A percentile compares a stretch with the other conserved stretches of the same genome.
Conservation (phyloP, 2,888 invertebrate genomes). For the Charanyca ferruginea region DNA sequence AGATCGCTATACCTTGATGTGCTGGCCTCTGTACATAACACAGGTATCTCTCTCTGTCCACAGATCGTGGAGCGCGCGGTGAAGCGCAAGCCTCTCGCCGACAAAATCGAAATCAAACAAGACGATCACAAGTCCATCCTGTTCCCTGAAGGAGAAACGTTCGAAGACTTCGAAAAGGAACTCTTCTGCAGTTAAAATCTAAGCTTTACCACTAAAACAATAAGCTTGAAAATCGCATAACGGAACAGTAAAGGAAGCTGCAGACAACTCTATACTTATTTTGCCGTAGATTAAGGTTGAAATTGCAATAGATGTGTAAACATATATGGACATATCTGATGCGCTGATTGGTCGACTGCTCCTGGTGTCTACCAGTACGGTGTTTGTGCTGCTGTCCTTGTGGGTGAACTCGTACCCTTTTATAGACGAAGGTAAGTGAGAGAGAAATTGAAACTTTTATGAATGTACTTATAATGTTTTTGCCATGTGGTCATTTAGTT, state of each 20-base stretch:
- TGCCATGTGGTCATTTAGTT: too few relatives aligned
- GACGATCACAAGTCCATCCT: constrained; percentile 90
- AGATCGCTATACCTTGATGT: too few relatives aligned
- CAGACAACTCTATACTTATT: constrained; percentile 70
- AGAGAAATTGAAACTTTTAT: too few relatives aligned
- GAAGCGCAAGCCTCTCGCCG: constrained; percentile 86
- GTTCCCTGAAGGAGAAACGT: constrained; percentile 92
- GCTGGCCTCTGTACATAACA: too few relatives aligned
- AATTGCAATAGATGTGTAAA: constrained; percentile 52
- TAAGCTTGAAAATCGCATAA: constrained; percentile 32
- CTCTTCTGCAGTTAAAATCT: constrained; percentile 88
- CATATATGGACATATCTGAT: constrained; percentile 91
- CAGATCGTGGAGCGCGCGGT: constrained; percentile 91
- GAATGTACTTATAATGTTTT: too few relatives aligned
- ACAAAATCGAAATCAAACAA: constrained; percentile 79
- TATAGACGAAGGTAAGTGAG: constrained; percentile 90
- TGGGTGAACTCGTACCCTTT: constrained; percentile 94
- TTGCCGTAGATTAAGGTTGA: constrained; percentile 9
- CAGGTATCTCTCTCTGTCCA: constrained; percentile 34
- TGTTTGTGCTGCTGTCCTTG: constrained; percentile 91
- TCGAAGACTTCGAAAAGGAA: constrained; percentile 92
- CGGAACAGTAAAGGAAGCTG: constrained; percentile 86
- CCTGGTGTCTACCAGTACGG: constrained; percentile 86
- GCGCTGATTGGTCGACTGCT: constrained; percentile 91
- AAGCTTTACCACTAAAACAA: background rate